Percentiles rank a stretch among this genome's conserved stretches.
Conservation (phyloP, 2,113 vertebrate genomes). For the Nasalis larvatus region DNA sequence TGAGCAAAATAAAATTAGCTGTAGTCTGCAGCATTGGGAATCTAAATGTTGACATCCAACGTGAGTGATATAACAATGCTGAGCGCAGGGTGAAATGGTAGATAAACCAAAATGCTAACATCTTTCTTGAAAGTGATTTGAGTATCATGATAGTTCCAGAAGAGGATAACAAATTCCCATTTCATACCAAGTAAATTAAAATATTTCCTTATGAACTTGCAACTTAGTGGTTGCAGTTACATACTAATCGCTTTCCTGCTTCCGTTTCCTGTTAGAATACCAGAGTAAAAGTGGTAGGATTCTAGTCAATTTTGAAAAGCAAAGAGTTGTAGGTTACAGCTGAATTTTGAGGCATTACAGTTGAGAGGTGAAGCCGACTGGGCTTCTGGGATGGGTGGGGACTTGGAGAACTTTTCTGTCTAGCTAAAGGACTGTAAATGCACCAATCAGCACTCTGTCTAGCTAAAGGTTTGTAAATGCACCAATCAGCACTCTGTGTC, state of each 20-base stretch:
- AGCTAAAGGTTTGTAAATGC: no score
- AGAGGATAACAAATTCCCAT: background rate
- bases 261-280: background rate
- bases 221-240: background rate
- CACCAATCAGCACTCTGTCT: no score
- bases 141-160: constrained; percentile 1
- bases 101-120: background rate
- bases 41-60: background rate
- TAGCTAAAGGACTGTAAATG: no score
- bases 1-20: background rate
- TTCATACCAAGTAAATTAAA: background rate
- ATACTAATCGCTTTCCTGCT: background rate
- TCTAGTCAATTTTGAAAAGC: constrained; percentile 2
- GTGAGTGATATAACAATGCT: background rate
- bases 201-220: background rate
- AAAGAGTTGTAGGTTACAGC: background rate
- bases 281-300: background rate
- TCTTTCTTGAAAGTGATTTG: background rate
- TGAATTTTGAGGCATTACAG: background rate
- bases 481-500: no score
- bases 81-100: background rate
- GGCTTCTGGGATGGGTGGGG: no score
- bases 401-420: no score
- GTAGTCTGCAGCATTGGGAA: background rate
- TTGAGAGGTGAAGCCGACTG: background rate